Evolutionary conservation across 1,140 invertebrate genomes (phyloP).

Genomic region (Artemia franciscana): DNA sequence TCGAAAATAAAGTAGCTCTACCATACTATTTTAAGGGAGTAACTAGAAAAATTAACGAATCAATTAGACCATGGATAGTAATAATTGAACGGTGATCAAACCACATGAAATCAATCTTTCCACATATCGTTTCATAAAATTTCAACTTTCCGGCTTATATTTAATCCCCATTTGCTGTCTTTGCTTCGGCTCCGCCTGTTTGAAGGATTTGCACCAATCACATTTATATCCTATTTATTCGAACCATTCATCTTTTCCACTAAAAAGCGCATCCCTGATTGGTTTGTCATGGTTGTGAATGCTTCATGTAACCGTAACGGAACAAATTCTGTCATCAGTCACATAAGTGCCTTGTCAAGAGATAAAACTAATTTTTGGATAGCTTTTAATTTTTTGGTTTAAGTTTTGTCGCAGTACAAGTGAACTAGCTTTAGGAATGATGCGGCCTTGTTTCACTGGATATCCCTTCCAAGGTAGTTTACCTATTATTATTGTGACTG

Average conservation of each 20-base stretch:
- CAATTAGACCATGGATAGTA: neutral
- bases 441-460: neutral
- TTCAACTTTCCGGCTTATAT: neutral
- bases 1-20: too few species aligned
- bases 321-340: neutral
- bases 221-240: too few species aligned
- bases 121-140: neutral
- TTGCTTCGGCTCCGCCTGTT: neutral
- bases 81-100: neutral
- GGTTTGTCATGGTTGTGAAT: neutral
- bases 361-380: neutral
- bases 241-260: neutral
- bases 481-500: too few species aligned
- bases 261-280: neutral
- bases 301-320: neutral
- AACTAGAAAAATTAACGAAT: too few species aligned
- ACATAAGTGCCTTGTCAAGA: neutral
- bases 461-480: neutral
- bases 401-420: too few species aligned
- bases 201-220: too few species aligned
- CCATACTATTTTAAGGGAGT: too few species aligned
- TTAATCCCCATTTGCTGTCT: neutral
- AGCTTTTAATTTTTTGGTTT: neutral
- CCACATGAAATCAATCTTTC: neutral
- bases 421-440: neutral